Base-by-base conservation (phyloP, 1,140 invertebrate genomes). In the Euwallacea fornicatus region DNA sequence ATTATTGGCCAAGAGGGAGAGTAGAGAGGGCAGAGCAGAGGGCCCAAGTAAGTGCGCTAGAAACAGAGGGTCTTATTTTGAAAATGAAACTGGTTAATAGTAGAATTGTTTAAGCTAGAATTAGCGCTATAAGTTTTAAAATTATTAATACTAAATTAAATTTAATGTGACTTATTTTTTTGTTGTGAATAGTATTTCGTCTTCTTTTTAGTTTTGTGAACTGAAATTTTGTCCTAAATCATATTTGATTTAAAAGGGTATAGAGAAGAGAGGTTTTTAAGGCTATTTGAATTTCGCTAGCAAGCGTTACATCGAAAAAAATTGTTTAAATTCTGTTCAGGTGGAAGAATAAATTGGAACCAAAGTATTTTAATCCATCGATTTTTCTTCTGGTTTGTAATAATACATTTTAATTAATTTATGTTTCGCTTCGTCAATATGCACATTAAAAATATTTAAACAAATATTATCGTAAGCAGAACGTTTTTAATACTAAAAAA, bases 341-440 rank as follows among this genome's bases (percentile, higher is more conserved):
- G 6, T 50, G 46, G 13, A 50, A 50, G 46, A 50, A 50, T 50
- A 50, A 50, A 50, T 6, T 50, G 46, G 46, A 50, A 50, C 46
- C 46, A 50, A 50, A 50, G 6, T 13, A 50, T 10, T 50, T 50
- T 50, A 6, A 13, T 6, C 1, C 46, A 10, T 50, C 2, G 6
- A 50, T 50, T 10, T 50, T 1, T 50, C 13, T 50, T 2, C 46
- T 2, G 1, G 13, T 50, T 50, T 10, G 46, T 50, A 11, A 50
- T 50, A 50, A 50, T 50, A 50, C 9, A 2, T 50, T 50, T 50
- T 50, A 50, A 50, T 50, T 50, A 11, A 2, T 50, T 50, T 50
- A 2, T 13, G 9, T 50, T 50, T 13, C 6, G 6, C 13, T 50
- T 50, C 6, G 1, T 50, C 46, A 50, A 50, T 50, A 50, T 50